Conservation (phyloP, 2,113 vertebrate species). For the Scomber colias region DNA sequence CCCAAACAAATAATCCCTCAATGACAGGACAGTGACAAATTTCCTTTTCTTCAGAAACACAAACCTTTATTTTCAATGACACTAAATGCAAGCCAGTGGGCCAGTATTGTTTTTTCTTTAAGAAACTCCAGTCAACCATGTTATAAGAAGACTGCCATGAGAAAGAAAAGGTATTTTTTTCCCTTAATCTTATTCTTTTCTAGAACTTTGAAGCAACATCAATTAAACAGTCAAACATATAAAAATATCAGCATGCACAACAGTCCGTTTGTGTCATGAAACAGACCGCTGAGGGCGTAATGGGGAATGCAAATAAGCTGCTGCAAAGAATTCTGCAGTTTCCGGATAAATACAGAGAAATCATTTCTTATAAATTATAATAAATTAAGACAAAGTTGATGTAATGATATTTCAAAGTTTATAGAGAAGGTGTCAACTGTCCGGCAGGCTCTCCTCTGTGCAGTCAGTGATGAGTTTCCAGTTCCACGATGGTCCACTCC, state of each 20-base stretch:
- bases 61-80: constrained; percentile 78
- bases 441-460: constrained; percentile 48
- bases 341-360: constrained; percentile 11
- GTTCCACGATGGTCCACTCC: constrained; percentile 98
- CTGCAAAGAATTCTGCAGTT: constrained; percentile 36
- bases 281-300: constrained; percentile 44
- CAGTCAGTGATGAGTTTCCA: constrained; percentile 97
- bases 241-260: constrained; percentile 84
- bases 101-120: constrained; percentile 61
- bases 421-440: constrained; percentile 39
- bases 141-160: constrained; percentile 60
- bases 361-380: constrained; percentile 34
- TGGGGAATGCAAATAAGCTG: constrained; percentile 48
- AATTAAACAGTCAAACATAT: constrained; percentile 76
- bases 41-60: constrained; percentile 52
- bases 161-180: constrained; percentile 43
- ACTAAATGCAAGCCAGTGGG: constrained; percentile 75
- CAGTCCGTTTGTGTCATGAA: constrained; percentile 60
- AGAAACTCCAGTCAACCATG: constrained; percentile 66
- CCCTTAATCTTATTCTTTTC: constrained; percentile 52
- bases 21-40: neutral
- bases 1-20: neutral
- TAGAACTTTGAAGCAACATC: constrained; percentile 73
- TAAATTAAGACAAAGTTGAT: constrained; percentile 60
- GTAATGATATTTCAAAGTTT: constrained; percentile 12